Base-by-base conservation (phyloP, 1,140 invertebrate genomes). In the Drosophila pandora region DNA sequence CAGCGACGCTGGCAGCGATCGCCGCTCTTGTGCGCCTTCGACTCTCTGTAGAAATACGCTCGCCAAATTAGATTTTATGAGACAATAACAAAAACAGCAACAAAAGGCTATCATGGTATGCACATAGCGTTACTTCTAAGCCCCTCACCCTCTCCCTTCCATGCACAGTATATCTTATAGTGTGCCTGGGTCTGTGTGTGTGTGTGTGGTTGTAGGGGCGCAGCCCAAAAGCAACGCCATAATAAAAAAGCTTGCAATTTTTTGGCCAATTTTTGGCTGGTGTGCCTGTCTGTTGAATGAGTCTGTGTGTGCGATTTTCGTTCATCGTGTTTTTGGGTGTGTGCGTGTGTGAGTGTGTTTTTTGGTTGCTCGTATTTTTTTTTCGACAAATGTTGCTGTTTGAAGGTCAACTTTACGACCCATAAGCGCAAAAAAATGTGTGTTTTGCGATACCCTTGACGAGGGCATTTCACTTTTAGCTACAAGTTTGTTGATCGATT, bases 351-450 rank as follows among this genome's bases (percentile, higher is more conserved):
- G 37, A 75, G 48, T 53, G 22, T 53, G 22, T 60, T 59, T 49
- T 59, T 67, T 63, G 63, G 63, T 43, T 67, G 63, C 63, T 88
- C 79, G 81, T 85, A 70, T 76, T 77, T 82, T 43, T 41, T 41
- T 69, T 85, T 85, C 74, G 80, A 73, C 82, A 83, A 85, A 85
- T 85, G 82, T 85, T 80, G 82, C 77, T 84, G 73, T 77, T 91
- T 91, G 90, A 91, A 91, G 90, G 90, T 91, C 90, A 91, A 91
- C 90, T 91, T 90, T 91, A 91, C 90, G 90, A 91, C 90, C 90
- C 90, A 91, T 83, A 91, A 91, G 90, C 85, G 78, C 77, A 78
- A 90, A 79, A 63, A 81, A 77, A 68, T 62, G 48, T 74, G 67
- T 75, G 43, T 69, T 64, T 43, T 43, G 17, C 2, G 47, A 67